Conservation (phyloP, 2,888 invertebrate genomes). For the Perdita meconis region DNA sequence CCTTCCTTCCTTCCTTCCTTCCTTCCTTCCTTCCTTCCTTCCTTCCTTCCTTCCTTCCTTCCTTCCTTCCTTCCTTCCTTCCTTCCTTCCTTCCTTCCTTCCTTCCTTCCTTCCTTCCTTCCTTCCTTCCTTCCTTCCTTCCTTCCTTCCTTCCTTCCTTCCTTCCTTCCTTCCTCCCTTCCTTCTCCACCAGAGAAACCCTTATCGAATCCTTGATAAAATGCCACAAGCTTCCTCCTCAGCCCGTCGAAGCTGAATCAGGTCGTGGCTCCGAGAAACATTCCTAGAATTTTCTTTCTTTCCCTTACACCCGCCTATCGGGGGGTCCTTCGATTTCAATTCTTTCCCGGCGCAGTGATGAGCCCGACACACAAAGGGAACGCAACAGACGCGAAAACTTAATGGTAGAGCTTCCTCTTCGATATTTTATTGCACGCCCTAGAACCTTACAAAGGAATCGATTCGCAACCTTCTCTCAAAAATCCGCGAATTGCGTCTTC, state of each 20-base stretch:
- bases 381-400: no score
- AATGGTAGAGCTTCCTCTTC: no score
- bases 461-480: no score
- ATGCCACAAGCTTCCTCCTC: constrained; percentile 60
- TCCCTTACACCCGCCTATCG: constrained; percentile 45
- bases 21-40: constrained; percentile 13
- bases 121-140: constrained; percentile 5
- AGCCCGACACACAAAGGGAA: no score
- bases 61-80: constrained; percentile 13
- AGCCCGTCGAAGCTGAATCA: constrained; percentile 52
- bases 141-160: constrained; percentile 13
- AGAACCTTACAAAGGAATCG: no score
- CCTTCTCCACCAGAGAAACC: constrained; percentile 36
- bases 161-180: constrained; percentile 32
- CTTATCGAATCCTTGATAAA: constrained; percentile 69
- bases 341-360: no score
- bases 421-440: no score
- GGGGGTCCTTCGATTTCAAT: constrained; percentile 24
- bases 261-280: constrained; percentile 55
- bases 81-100: constrained; percentile 27
- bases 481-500: no score
- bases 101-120: constrained; percentile 11
- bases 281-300: constrained; percentile 49
- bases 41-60: constrained; percentile 32
- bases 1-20: constrained; percentile 21